Percentiles rank a stretch among this genome's conserved stretches.
These are phyloP conservation scores for Drosophila rellima DNA, from an alignment of 2,888 invertebrate species.

Conservation along the genomic window DNA sequence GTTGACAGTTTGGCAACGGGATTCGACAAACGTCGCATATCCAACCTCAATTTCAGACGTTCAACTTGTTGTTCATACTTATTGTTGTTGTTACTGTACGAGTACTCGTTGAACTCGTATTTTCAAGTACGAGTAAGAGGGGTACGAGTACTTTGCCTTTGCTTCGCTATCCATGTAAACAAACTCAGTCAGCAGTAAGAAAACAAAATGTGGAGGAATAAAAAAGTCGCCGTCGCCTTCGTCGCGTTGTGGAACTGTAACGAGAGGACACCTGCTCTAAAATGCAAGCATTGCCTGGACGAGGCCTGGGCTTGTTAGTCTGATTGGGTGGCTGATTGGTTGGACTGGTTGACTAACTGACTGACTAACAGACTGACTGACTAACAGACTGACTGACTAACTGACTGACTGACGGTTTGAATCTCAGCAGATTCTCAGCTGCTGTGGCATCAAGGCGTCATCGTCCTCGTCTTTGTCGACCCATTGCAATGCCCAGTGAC, in stretches of 20 bases:
- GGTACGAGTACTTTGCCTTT: constrained; percentile 25
- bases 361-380: constrained; percentile 35
- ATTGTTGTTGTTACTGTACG: constrained; percentile 28
- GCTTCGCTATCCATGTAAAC: constrained; percentile 64
- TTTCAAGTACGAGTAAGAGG: constrained; percentile 28
- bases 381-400: constrained; percentile 38
- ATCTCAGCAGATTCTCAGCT: constrained; percentile 48
- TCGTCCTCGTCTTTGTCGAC: constrained; percentile 59
- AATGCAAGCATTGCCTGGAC: constrained; percentile 66
- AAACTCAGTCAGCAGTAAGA: constrained; percentile 68
- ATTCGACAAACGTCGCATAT: constrained; percentile 70
- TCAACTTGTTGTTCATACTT: constrained; percentile 6
- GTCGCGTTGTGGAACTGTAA: constrained; percentile 26
- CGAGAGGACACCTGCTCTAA: constrained; percentile 69
- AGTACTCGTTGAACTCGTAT: constrained; percentile 36
- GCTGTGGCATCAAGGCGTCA: constrained; percentile 51
- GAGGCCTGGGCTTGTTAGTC: constrained; percentile 68
- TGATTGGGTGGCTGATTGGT: constrained; percentile 80
- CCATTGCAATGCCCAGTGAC: constrained; percentile 58
- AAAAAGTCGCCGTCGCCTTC: not conserved
- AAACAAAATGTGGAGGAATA: constrained; percentile 63
- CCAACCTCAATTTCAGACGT: constrained; percentile 71
- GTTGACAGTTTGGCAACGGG: constrained; percentile 81
- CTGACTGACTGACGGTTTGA: constrained; percentile 43
- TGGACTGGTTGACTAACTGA: constrained; percentile 47